Percentiles rank a stretch among this genome's conserved stretches.
Evolutionary conservation across 64 coral and sea anemone genomes (phyloP).

Genomic region (Pocillopora verrucosa): DNA sequence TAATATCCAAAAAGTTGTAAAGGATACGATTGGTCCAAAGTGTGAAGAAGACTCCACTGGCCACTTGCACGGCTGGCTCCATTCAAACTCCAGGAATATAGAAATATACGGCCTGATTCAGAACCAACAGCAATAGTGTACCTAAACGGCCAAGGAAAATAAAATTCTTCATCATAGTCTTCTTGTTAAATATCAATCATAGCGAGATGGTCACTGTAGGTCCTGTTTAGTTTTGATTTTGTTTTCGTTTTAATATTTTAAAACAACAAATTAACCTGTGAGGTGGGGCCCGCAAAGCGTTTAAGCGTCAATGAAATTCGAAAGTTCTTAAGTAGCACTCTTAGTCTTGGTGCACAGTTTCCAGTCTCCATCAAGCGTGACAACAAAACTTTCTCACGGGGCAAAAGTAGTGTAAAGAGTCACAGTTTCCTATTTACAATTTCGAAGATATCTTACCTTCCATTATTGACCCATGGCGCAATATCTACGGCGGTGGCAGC

Average conservation of each 20-base stretch:
- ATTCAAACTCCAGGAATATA: constrained; percentile 62
- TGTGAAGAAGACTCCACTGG: constrained; percentile 8
- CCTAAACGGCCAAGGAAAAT: constrained; percentile 26
- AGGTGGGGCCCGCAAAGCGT: too few species aligned
- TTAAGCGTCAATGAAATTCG: too few species aligned
- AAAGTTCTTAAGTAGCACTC: too few species aligned
- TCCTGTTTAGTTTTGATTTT: too few species aligned
- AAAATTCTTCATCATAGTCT: not conserved
- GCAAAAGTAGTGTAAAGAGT: too few species aligned
- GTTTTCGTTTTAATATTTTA: too few species aligned
- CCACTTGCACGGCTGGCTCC: not conserved
- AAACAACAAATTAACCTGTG: too few species aligned
- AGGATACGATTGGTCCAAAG: constrained; percentile 52
- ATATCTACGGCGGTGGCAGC: constrained; percentile 85
- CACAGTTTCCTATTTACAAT: too few species aligned
- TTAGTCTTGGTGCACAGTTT: too few species aligned
- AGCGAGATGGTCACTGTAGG: too few species aligned
- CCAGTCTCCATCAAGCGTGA: too few species aligned
- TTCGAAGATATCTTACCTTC: constrained; percentile 5
- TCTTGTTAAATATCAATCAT: not conserved
- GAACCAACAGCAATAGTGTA: constrained; percentile 66
- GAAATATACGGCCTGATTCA: constrained; percentile 69
- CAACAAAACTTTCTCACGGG: too few species aligned
- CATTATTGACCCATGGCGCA: not conserved
- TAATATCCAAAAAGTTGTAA: not conserved